Evolutionary conservation across 2,888 invertebrate species (phyloP), one percentile per base, ranked within the genome.

Genomic region (Tipula vernalis): DNA sequence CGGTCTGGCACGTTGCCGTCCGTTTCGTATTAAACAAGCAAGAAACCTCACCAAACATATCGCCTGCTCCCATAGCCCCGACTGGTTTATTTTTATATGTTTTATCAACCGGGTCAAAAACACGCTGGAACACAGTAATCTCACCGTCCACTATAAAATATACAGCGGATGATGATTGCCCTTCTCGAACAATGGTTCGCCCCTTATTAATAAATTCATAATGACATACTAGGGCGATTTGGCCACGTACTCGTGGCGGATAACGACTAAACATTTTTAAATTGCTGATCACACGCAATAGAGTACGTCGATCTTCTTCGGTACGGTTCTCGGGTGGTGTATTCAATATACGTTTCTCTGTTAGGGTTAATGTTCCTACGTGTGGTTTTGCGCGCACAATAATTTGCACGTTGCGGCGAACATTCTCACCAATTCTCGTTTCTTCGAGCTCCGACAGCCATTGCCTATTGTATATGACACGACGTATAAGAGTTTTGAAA

Each of bases 31-130:
- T 92, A 88, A 95, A 94, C 86, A 95, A 89, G 57, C 95, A 90
- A 0, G 94, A 94, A n/a, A 94, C 93, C 90, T 95, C 95, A 0
- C 95, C 95, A 88, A 95, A 95, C 92, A 94, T 93, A 87, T 93
- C 94, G 0, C 95, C 95, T 0, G 93, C 88, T 36, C 92, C 92
- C 90, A 94, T 92, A 0, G 89, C 89, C 4, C 93, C 93, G 8
- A 94, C 90, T 15, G 93, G 92, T 18, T 92, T 90, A 0, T 92
- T 92, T 0, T 92, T 89, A 85, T 91, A 88, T 89, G 92, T 90
- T 15, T 93, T 91, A 1, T 93, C 89, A 36, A 89, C 87, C 5
- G 36, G 36, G 57, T 28, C 42, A 8, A 18, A 89, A 0, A 89
- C 57, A 5, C 8, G 88, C 39, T 87, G 89, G 0, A 89, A 88